phyloP scores from a whole-genome alignment of 2,797 vertebrate genomes.

The Mionectes olivaceus region DNA sequence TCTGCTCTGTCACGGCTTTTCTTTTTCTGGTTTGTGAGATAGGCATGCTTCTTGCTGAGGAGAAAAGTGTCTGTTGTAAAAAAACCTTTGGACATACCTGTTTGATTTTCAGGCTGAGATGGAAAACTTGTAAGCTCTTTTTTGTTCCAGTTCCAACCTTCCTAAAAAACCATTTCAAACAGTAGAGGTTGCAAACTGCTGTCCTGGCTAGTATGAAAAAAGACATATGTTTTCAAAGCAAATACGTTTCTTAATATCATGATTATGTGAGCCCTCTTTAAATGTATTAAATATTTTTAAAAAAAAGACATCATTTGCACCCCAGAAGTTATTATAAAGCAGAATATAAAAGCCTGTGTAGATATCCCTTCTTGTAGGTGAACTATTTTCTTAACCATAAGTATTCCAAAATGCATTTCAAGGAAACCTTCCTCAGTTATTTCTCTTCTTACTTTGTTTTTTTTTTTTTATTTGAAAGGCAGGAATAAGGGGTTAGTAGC shows the following conservation, averaged over 20 bases:
- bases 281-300: not conserved
- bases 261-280: not conserved
- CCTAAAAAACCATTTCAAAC: not conserved
- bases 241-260: not conserved
- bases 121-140: not conserved
- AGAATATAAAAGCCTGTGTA: not conserved
- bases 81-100: slow-evolving; percentile 1
- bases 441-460: not conserved
- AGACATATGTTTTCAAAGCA: not conserved
- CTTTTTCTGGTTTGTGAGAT: slow-evolving; percentile 51
- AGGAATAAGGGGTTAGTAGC: not conserved
- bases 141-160: not conserved
- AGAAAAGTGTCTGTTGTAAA: slow-evolving; percentile 50
- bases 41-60: not conserved
- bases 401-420: not conserved
- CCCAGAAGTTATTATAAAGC: not conserved
- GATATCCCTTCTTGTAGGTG: not conserved
- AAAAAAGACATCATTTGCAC: not conserved
- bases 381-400: not conserved
- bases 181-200: not conserved
- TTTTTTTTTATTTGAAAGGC: not conserved
- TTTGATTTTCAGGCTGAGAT: not conserved
- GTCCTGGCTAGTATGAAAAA: not conserved
- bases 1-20: slow-evolving; percentile 61
- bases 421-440: not conserved